These are phyloP conservation scores for Motacilla tschutschensis DNA, from an alignment of 2,113 vertebrate species.

Conservation along the genomic window DNA sequence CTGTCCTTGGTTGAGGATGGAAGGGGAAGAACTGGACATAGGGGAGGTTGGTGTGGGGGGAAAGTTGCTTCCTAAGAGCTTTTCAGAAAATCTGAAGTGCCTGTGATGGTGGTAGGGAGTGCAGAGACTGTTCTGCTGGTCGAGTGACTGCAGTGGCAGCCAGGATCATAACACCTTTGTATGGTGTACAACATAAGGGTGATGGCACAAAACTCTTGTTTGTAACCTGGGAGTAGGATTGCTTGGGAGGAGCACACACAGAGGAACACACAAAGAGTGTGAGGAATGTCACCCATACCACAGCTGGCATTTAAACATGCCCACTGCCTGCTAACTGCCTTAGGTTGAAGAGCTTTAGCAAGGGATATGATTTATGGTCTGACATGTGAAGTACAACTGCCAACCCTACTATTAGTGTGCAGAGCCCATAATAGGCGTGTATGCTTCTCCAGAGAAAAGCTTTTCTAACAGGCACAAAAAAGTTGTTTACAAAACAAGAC, in stretches of 20 bases:
- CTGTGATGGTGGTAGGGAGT: background rate
- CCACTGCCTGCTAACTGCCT: background rate
- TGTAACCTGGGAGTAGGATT: background rate
- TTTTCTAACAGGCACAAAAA: background rate
- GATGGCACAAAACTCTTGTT: background rate
- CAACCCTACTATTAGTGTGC: background rate
- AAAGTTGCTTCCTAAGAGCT: background rate
- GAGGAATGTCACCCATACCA: background rate
- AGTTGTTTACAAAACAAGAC: background rate
- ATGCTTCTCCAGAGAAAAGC: background rate
- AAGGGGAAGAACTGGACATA: background rate
- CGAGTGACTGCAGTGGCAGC: background rate
- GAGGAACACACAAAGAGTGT: no score
- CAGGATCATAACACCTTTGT: background rate
- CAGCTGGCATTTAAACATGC: background rate
- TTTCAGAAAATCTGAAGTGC: background rate
- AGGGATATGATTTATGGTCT: background rate
- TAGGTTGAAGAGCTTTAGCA: background rate
- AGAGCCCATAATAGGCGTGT: background rate
- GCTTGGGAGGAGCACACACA: background rate
- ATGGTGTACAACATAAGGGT: accelerated
- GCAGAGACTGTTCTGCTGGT: background rate
- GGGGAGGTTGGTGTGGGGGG: background rate
- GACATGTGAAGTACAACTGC: background rate
- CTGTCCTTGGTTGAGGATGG: background rate